Conservation (phyloP, 2,797 vertebrate species). For the Pantherophis vulpinus region DNA sequence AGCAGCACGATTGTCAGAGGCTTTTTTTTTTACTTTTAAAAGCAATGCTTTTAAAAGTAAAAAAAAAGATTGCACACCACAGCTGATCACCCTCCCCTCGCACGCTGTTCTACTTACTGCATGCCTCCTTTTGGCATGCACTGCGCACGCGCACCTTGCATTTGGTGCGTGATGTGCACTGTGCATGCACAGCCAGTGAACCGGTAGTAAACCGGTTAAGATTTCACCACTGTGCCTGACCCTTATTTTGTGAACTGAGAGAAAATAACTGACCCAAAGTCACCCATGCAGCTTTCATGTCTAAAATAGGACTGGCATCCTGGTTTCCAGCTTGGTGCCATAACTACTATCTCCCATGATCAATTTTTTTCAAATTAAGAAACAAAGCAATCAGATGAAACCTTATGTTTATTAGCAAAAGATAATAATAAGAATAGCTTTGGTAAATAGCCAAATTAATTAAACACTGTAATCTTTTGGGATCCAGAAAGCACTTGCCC, state of each 20-base stretch:
- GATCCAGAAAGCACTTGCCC: neutral
- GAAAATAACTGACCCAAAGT: neutral
- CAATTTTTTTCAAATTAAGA: neutral
- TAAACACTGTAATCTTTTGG: neutral
- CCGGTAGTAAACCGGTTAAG: too few species aligned
- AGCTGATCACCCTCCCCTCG: too few species aligned
- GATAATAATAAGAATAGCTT: neutral
- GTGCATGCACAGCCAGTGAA: too few species aligned
- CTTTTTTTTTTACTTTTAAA: too few species aligned
- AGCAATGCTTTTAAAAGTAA: too few species aligned
- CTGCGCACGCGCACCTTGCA: too few species aligned
- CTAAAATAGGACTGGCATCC: neutral
- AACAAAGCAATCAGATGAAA: neutral
- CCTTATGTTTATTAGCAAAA: neutral
- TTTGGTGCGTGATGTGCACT: too few species aligned
- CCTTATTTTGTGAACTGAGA: neutral
- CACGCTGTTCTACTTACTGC: too few species aligned
- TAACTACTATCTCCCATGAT: neutral
- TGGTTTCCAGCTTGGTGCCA: neutral
- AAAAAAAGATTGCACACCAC: too few species aligned
- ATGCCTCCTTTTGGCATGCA: too few species aligned
- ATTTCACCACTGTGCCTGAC: neutral
- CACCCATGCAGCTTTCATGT: neutral
- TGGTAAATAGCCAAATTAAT: neutral
- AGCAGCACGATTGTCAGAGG: too few species aligned